A percentile compares a stretch with the other conserved stretches of the same genome.
Conservation (phyloP, 1,140 invertebrate species). For the Zophobas atratus region DNA sequence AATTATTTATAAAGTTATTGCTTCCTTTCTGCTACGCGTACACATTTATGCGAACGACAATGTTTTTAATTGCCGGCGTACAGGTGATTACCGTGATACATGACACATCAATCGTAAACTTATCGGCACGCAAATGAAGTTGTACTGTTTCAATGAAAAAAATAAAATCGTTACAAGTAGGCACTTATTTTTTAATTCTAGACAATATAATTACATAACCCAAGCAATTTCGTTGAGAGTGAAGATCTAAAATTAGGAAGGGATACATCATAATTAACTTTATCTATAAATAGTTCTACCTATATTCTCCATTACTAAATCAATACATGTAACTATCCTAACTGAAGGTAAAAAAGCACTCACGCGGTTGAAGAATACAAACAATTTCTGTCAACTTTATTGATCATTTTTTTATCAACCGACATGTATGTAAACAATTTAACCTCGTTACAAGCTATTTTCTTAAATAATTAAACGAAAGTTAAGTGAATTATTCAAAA, state of each 20-base stretch:
- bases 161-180: conserved; percentile 12
- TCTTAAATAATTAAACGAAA: conserved; percentile 18
- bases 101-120: conserved; percentile 43
- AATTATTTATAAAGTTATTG: conserved; percentile 32
- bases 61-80: conserved; percentile 7
- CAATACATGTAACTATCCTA: conserved; percentile 4
- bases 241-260: too few relatives aligned
- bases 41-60: conserved; percentile 2
- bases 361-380: conserved; percentile 37
- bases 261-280: too few relatives aligned
- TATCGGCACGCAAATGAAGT: conserved; percentile 31
- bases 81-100: conserved; percentile 14
- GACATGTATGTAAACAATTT: conserved; percentile 18
- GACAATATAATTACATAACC: too few relatives aligned
- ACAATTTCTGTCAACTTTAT: conserved; percentile 26
- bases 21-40: conserved; percentile 25
- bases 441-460: background rate
- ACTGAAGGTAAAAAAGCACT: conserved; percentile 6
- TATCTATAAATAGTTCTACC: too few relatives aligned
- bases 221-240: too few relatives aligned
- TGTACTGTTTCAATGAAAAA: background rate
- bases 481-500: conserved; percentile 20
- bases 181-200: conserved; percentile 33
- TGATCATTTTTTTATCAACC: conserved; percentile 17
- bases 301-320: background rate